A percentile compares a stretch with the other conserved stretches of the same genome.
These are phyloP conservation scores for Maniola hyperantus DNA, from an alignment of 2,888 invertebrate species.

Conservation along the genomic window DNA sequence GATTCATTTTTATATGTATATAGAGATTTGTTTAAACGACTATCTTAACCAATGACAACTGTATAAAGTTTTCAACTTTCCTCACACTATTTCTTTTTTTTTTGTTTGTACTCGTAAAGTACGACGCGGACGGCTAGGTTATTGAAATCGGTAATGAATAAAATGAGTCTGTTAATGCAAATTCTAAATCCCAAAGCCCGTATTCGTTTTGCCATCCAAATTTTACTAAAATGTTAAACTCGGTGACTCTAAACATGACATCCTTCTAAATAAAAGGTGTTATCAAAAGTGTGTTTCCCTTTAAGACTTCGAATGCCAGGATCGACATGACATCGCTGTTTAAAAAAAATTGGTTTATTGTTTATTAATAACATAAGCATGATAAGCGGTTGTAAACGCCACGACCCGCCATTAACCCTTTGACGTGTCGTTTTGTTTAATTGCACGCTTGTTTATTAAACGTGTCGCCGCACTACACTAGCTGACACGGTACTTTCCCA, in stretches of 20 bases:
- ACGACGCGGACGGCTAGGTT: too few species aligned
- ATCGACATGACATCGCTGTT: background rate
- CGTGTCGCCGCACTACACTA: constrained; percentile 61
- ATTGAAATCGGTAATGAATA: too few species aligned
- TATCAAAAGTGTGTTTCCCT: background rate
- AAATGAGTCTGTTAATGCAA: too few species aligned
- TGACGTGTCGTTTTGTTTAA: constrained; percentile 76
- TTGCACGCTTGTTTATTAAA: constrained; percentile 73
- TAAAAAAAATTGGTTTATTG: background rate
- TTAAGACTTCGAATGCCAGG: background rate
- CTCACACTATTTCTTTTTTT: too few species aligned
- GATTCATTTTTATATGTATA: too few species aligned
- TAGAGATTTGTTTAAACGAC: too few species aligned
- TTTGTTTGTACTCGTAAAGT: too few species aligned
- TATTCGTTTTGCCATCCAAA: too few species aligned
- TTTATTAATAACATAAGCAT: constrained; percentile 21
- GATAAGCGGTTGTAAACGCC: constrained; percentile 33
- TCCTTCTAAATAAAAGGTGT: background rate
- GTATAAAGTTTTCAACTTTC: too few species aligned
- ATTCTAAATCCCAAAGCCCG: too few species aligned
- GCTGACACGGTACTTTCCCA: constrained; percentile 65
- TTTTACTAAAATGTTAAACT: background rate
- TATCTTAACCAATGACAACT: too few species aligned
- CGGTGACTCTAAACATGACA: too few species aligned
- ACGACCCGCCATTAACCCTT: constrained; percentile 71